These are phyloP conservation scores for Anoura caudifer DNA, from an alignment of 2,113 vertebrate genomes.

Conservation along the genomic window DNA sequence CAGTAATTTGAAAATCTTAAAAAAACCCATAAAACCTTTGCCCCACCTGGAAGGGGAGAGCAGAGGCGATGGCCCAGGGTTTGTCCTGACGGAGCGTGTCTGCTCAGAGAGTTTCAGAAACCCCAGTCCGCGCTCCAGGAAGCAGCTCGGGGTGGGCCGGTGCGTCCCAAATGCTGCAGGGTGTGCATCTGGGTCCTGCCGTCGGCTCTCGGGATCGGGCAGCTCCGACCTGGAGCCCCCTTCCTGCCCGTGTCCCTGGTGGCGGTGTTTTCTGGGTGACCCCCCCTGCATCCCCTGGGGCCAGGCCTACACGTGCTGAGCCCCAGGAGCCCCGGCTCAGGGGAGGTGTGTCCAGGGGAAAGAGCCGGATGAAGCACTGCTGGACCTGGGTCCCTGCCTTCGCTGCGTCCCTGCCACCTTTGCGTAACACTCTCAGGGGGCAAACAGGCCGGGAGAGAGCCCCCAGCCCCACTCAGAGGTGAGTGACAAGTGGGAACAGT, in stretches of 20 bases:
- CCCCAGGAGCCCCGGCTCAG: neutral
- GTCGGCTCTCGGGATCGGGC: neutral
- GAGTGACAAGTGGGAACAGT: neutral
- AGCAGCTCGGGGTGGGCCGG: neutral
- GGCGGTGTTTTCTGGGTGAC: too few species aligned
- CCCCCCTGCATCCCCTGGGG: too few species aligned
- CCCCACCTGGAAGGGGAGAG: neutral
- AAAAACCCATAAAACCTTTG: neutral
- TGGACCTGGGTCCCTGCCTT: too few species aligned
- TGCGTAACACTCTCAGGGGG: fast-evolving
- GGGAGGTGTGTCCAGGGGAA: neutral
- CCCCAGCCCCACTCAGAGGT: neutral
- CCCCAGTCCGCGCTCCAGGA: neutral
- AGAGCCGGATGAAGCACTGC: too few species aligned
- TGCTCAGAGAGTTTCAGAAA: neutral
- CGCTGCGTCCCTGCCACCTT: too few species aligned
- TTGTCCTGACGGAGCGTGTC: too few species aligned
- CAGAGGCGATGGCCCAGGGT: neutral
- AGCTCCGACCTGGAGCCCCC: neutral
- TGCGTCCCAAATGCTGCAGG: neutral
- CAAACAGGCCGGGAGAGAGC: too few species aligned
- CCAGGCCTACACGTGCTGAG: fast-evolving
- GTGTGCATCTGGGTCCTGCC: fast-evolving
- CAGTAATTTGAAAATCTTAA: neutral
- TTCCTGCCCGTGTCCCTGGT: too few species aligned